Conservation (phyloP, 2,888 invertebrate genomes). For the Ectemnius continuus region DNA sequence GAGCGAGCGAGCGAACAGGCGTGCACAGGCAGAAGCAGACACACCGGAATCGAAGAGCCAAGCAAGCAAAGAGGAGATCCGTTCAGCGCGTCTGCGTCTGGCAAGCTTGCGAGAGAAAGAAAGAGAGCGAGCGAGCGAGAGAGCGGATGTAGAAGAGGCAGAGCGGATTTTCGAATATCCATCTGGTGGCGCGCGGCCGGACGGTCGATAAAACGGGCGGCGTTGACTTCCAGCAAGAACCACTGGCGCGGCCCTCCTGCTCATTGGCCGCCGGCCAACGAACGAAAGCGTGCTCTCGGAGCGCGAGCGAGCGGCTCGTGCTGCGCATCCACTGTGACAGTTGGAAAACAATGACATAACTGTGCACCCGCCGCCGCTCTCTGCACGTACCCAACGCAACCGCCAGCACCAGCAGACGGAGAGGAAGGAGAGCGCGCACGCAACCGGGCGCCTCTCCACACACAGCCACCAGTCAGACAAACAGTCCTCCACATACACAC, state of each 20-base stretch:
- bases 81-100: not conserved
- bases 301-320: constrained; percentile 54
- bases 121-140: not conserved
- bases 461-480: no score
- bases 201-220: constrained; percentile 66
- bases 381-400: constrained; percentile 16
- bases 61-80: no score
- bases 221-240: constrained; percentile 50
- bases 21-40: no score
- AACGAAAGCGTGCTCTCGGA: constrained; percentile 54
- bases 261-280: constrained; percentile 60
- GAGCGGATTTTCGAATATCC: constrained; percentile 57
- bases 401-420: constrained; percentile 16
- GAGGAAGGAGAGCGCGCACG: constrained; percentile 21
- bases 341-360: constrained; percentile 65
- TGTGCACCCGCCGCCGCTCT: constrained; percentile 26
- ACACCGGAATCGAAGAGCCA: no score
- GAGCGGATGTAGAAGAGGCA: constrained; percentile 18
- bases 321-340: constrained; percentile 58
- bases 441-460: not conserved
- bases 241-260: constrained; percentile 38
- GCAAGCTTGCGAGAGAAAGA: not conserved
- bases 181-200: constrained; percentile 36
- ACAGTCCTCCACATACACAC: no score
- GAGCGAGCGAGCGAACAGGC: no score